These are phyloP conservation scores for Psettodes erumei DNA, from an alignment of 2,113 vertebrate genomes.

Conservation along the genomic window DNA sequence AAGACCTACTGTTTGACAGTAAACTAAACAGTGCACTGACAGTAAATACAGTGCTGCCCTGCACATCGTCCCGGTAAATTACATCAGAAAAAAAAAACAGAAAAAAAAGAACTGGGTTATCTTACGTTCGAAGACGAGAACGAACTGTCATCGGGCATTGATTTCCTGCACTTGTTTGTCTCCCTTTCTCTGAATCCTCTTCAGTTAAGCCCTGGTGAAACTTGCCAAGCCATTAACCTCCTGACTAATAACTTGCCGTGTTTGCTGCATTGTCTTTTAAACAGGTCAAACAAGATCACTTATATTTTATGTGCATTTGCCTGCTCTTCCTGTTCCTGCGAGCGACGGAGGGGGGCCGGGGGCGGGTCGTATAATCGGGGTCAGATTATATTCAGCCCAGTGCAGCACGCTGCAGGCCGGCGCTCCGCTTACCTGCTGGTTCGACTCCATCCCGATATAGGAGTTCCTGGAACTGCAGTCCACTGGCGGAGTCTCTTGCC, in stretches of 20 bases:
- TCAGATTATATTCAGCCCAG: background rate
- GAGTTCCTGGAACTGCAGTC: slow-evolving; percentile 99
- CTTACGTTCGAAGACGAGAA: no score
- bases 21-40: background rate
- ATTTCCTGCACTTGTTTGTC: no score
- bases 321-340: background rate
- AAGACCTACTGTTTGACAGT: background rate
- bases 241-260: background rate
- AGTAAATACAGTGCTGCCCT: background rate
- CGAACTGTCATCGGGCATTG: no score
- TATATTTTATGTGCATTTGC: background rate
- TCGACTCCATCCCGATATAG: slow-evolving; percentile 92
- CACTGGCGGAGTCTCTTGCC: slow-evolving; percentile 96
- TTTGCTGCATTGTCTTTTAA: background rate
- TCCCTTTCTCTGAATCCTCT: background rate
- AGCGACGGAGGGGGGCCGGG: background rate
- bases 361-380: background rate
- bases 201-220: no score
- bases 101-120: background rate
- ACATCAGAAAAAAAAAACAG: background rate
- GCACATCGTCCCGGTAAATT: background rate
- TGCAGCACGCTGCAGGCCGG: background rate
- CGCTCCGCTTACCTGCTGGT: slow-evolving; percentile 87
- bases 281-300: background rate
- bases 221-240: no score